Conservation (phyloP, 2,113 vertebrate genomes). For the Shinisaurus crocodilurus region DNA sequence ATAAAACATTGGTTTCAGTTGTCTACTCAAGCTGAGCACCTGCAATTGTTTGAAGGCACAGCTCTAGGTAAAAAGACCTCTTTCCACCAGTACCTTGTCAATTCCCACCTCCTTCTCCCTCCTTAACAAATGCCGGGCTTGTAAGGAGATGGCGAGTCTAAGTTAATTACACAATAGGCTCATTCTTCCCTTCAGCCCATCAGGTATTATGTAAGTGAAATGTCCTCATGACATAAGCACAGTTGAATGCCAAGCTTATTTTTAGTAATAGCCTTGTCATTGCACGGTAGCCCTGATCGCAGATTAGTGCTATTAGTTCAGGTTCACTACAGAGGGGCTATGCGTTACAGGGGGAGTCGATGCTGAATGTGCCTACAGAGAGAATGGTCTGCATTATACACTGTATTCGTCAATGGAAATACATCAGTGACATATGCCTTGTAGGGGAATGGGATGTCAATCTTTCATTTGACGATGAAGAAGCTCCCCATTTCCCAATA, state of each 20-base stretch:
- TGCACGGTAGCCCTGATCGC: neutral
- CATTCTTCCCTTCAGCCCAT: neutral
- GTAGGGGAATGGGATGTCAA: neutral
- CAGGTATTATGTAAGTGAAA: slow-evolving; percentile 12
- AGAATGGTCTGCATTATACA: slow-evolving; percentile 2
- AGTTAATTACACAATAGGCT: accelerated
- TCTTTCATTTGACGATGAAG: neutral
- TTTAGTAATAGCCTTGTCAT: neutral
- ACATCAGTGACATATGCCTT: neutral
- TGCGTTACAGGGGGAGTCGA: slow-evolving; percentile 1
- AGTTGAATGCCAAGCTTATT: neutral
- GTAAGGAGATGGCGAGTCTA: neutral
- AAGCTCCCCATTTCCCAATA: neutral
- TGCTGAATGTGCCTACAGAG: slow-evolving; percentile 6
- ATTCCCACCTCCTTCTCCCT: neutral
- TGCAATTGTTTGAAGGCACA: slow-evolving; percentile 17
- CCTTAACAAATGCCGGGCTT: neutral
- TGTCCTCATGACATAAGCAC: neutral
- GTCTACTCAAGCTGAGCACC: slow-evolving; percentile 2
- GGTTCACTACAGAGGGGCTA: neutral
- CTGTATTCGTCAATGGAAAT: neutral
- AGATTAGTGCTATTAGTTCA: slow-evolving; percentile 39
- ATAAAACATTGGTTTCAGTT: neutral
- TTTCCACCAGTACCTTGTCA: neutral
- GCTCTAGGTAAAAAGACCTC: neutral